phyloP scores from a whole-genome alignment of 2,888 invertebrate genomes.

The Lucinisca nassula region DNA sequence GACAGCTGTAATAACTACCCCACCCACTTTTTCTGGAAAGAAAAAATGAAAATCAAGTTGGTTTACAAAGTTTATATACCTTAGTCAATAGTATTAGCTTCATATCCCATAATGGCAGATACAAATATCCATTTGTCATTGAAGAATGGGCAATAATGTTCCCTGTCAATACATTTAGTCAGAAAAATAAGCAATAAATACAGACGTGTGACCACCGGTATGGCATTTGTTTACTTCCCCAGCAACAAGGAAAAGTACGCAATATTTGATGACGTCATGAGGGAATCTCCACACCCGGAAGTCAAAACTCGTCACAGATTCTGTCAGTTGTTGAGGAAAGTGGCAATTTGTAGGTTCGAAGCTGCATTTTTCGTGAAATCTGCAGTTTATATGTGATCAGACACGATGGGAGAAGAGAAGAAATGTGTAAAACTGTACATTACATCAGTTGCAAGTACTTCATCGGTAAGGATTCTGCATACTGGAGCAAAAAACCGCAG shows the following conservation, averaged over 20 bases:
- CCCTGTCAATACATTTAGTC: neutral
- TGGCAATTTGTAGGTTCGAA: neutral
- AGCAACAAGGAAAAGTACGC: slow-evolving; percentile 76
- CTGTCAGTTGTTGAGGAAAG: neutral
- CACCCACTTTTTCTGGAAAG: slow-evolving; percentile 6
- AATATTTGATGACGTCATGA: slow-evolving; percentile 60
- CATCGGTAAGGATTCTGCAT: slow-evolving; percentile 65
- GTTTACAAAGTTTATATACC: neutral
- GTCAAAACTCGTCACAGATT: slow-evolving; percentile 36
- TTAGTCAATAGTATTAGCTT: too few relatives aligned
- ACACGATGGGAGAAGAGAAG: slow-evolving; percentile 42
- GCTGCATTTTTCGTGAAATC: neutral
- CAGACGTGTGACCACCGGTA: slow-evolving; percentile 73
- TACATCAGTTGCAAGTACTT: slow-evolving; percentile 68
- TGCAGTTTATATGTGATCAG: neutral
- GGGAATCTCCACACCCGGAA: slow-evolving; percentile 48
- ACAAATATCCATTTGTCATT: neutral
- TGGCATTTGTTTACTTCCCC: slow-evolving; percentile 80
- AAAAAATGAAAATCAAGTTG: neutral
- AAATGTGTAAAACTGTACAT: slow-evolving; percentile 63
- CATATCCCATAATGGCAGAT: too few relatives aligned
- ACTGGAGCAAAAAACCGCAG: neutral
- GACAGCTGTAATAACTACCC: too few relatives aligned
- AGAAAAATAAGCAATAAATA: slow-evolving; percentile 37
- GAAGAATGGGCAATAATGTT: too few relatives aligned